Percentiles rank a stretch among this genome's conserved stretches.
phyloP scores from a whole-genome alignment of 2,888 invertebrate species.

The Ichneumoninae sp. region DNA sequence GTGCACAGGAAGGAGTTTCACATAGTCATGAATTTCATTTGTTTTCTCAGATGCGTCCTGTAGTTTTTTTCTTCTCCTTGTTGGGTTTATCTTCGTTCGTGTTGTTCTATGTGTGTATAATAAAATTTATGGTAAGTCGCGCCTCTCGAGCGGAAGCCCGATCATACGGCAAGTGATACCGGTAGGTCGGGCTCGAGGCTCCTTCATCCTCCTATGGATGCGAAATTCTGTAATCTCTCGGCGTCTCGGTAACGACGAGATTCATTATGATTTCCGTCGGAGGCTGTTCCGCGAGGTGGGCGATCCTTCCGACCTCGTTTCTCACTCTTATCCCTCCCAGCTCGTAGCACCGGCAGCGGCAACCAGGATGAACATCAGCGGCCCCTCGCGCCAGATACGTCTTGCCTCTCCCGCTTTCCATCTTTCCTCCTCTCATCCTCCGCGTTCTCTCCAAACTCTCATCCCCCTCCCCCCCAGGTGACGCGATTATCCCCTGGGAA shows the following conservation, averaged over 20 bases:
- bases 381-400: slow-evolving; percentile 23
- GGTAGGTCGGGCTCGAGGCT: neutral
- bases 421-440: slow-evolving; percentile 7
- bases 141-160: neutral
- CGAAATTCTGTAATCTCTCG: slow-evolving; percentile 35
- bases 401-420: slow-evolving; percentile 23
- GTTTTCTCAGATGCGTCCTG: neutral
- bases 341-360: neutral
- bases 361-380: slow-evolving; percentile 37
- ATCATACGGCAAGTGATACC: slow-evolving; percentile 18
- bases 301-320: slow-evolving; percentile 44
- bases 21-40: neutral
- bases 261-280: slow-evolving; percentile 67
- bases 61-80: neutral
- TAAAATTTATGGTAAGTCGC: slow-evolving; percentile 23
- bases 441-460: slow-evolving; percentile 9
- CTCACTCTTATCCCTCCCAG: slow-evolving; percentile 12
- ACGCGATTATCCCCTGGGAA: slow-evolving; percentile 55
- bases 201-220: slow-evolving; percentile 6
- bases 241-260: slow-evolving; percentile 55
- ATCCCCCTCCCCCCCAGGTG: slow-evolving; percentile 11
- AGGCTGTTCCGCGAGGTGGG: slow-evolving; percentile 39
- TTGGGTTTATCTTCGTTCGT: neutral
- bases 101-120: slow-evolving; percentile 9
- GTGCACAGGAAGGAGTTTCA: neutral